Base-by-base conservation (phyloP, 2,113 vertebrate genomes). In the Bambusicola thoracicus region DNA sequence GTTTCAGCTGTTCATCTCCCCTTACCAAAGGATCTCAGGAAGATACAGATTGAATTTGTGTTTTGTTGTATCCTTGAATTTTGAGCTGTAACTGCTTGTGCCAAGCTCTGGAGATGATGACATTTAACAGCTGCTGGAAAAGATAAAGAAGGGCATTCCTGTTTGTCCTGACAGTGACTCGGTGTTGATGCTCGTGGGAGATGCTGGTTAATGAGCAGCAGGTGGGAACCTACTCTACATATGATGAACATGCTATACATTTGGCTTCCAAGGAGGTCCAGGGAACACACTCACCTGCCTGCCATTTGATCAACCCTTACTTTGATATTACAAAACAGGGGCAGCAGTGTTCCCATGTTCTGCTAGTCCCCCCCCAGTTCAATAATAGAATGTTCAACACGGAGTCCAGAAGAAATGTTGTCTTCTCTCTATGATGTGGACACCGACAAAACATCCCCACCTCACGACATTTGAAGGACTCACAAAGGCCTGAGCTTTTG, bases 41-140 rank as follows among this genome's bases (percentile, higher is more conserved):
- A 48, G 8, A 48, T 77, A 32, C 25, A 15, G 29, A 14, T 5
- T 3, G 5, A 4, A 20, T 10, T 69, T 0, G 0, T 44, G 19
- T n/a, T n/a, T 36, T 19, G 15, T 12, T 44, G 41, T n/a, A 32
- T 21, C 49, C 41, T 63, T 69, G 34, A 65, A 48, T 8, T 22
- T 43, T 69, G 34, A 8, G 24, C 27, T 6, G 5, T 40, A 49
- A 59, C 20, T n/a, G 18, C 43, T 68, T 1, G 1, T 48, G 38
- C 5, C 32, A 70, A 15, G 36, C 18, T 62, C 15, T 20, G 32
- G 4, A 66, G 8, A 7, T n/a, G 40, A 15, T 44, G 72, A 29
- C 8, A 46, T 59, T 72, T 29, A 40, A 55, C 34, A 49, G 2
- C 19, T 27, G 15, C 27, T 56, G 12, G 32, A 25, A 61, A 44